Conservation (phyloP, 2,113 vertebrate species). For the Cinclus cinclus region DNA sequence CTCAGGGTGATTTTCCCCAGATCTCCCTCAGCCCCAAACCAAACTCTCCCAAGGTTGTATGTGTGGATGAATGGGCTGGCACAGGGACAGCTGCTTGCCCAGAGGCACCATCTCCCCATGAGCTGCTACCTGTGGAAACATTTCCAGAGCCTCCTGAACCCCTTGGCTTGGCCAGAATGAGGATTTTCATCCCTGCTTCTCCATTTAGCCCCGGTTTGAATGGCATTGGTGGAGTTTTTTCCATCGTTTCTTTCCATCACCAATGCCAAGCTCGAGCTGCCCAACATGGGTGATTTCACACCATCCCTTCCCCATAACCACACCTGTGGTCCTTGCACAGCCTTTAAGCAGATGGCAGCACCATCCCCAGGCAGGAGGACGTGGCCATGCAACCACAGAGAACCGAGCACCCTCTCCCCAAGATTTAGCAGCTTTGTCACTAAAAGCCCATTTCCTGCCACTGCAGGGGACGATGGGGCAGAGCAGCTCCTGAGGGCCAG, state of each 20-base stretch:
- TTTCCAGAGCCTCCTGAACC: neutral
- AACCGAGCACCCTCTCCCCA: neutral
- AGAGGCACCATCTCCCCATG: neutral
- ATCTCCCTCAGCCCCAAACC: neutral
- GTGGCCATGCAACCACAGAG: neutral
- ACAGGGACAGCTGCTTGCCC: neutral
- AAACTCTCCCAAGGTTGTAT: rapidly evolving
- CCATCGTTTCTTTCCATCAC: neutral
- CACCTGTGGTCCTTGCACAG: no score
- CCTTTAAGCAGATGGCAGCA: neutral
- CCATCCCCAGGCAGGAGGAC: rapidly evolving
- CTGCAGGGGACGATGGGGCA: neutral
- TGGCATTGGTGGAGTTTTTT: neutral
- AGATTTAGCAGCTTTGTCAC: neutral
- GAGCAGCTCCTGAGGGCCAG: neutral
- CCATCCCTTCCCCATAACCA: neutral
- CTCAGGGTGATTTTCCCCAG: neutral
- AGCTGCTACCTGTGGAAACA: neutral
- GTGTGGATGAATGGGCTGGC: neutral
- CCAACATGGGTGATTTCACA: rapidly evolving
- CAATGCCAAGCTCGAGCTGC: neutral
- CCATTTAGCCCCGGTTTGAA: neutral
- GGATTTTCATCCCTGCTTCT: neutral
- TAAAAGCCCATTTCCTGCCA: neutral
- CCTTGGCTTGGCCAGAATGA: neutral